These are phyloP conservation scores for Leucoptera coffeella DNA, from an alignment of 2,888 invertebrate genomes.

Conservation along the genomic window DNA sequence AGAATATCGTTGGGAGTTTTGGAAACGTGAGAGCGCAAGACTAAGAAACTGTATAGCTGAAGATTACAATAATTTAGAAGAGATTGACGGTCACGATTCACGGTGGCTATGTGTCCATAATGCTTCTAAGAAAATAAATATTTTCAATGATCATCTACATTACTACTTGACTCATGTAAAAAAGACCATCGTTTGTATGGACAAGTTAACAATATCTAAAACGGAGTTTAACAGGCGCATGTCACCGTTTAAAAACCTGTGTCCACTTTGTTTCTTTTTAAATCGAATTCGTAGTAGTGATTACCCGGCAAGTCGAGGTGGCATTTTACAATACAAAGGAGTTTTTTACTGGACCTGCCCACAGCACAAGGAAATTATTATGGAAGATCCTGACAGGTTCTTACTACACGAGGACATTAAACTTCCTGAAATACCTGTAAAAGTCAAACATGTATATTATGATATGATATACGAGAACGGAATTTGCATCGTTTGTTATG, in stretches of 20 bases:
- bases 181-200: constrained; percentile 36
- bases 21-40: constrained; percentile 17
- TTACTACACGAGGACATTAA: constrained; percentile 13
- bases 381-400: constrained; percentile 27
- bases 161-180: constrained; percentile 41
- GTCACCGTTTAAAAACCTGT: constrained; percentile 45
- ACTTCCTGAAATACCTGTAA: constrained; percentile 47
- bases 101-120: constrained; percentile 50
- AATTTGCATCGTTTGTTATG: constrained; percentile 56
- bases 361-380: constrained; percentile 41
- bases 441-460: constrained; percentile 26
- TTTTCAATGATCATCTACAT: constrained; percentile 31
- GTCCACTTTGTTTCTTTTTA: constrained; percentile 51
- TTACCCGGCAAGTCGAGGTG: constrained; percentile 42
- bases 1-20: constrained; percentile 27
- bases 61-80: constrained; percentile 48
- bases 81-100: constrained; percentile 38
- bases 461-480: constrained; percentile 44
- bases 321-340: constrained; percentile 48
- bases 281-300: constrained; percentile 25
- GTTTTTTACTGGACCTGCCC: constrained; percentile 58
- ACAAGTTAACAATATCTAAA: constrained; percentile 50
- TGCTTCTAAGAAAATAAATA: constrained; percentile 21
- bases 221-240: constrained; percentile 41
- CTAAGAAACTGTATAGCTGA: constrained; percentile 43